Evolutionary conservation across 2,888 invertebrate species (phyloP).

Genomic region (Pseudococcus viburni): DNA sequence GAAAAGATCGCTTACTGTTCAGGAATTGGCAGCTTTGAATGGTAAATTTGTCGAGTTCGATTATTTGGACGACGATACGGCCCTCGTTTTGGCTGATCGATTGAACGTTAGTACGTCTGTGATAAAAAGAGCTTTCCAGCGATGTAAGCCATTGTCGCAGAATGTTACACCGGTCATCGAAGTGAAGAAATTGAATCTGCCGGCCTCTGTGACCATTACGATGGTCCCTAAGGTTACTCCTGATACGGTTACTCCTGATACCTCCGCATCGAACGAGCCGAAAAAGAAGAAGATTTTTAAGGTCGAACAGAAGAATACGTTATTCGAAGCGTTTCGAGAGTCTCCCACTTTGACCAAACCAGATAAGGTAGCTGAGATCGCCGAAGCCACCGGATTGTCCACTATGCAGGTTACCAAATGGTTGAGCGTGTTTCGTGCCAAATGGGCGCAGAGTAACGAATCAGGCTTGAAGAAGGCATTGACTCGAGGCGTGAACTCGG

Average conservation of each 20-base stretch:
- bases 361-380: background rate
- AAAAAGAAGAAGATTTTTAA: background rate
- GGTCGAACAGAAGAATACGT: too few species aligned
- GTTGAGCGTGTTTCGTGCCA: background rate
- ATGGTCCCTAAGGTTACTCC: background rate
- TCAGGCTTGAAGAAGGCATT: background rate
- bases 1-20: background rate
- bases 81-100: background rate
- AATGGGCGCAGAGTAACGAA: conserved; percentile 6
- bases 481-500: background rate
- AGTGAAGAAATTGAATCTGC: background rate
- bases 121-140: conserved; percentile 15
- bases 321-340: background rate
- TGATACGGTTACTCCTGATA: background rate
- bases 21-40: background rate
- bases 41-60: background rate
- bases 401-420: background rate
- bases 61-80: conserved; percentile 4
- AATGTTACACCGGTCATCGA: background rate
- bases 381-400: background rate
- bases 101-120: background rate
- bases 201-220: background rate
- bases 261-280: background rate
- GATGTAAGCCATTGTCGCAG: background rate
- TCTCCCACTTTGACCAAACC: background rate